Base-by-base conservation (phyloP, 2,888 invertebrate genomes). In the Chaetogeoica ovagalla region DNA sequence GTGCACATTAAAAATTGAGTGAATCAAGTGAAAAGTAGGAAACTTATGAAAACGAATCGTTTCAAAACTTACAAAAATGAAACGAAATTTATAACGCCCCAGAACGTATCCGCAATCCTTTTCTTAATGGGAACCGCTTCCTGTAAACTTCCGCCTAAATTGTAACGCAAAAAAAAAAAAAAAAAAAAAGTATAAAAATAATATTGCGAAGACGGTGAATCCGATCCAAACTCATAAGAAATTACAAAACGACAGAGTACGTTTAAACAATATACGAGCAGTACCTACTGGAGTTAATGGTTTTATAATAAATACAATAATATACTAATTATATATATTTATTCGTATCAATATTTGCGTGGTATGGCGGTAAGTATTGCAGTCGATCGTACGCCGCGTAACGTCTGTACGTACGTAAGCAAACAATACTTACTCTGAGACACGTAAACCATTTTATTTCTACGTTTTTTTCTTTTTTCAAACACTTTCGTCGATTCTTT, bases 11-110 rank as follows among this genome's bases (percentile, higher is more conserved):
- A 9, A 43, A 43, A 43, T 9, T 6, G 9, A 43, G 9, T 43
- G 9, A 43, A 43, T 30, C 30, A 30, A 30, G 30, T 4, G 4
- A 48, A 48, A 55, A 55, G 19, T 19, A 55, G 0, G 5, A 55
- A 55, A 19, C 19, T 7, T 9, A 55, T 55, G 19, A 55, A 17
- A 55, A 19, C 13, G 13, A 52, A 52, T 52, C 17, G 5, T 13
- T 13, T 52, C 13, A 39, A 39, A n/a, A 77, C 79, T 79, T 57
- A 79, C 79, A 79, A 79, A 71, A 60, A 79, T 39, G 69, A 55
- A 63, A 79, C 62, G 62, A 79, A 79, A 23, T 79, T 69, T 57
- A 79, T 55, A 4, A 79, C 63, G 30, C 79, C 79, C 79, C 79
- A 79, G 15, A 79, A 71, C 63, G 79, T 55, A 15, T 79, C 23